phyloP scores from a whole-genome alignment of 1,140 invertebrate genomes.

The Cherax quadricarinatus region DNA sequence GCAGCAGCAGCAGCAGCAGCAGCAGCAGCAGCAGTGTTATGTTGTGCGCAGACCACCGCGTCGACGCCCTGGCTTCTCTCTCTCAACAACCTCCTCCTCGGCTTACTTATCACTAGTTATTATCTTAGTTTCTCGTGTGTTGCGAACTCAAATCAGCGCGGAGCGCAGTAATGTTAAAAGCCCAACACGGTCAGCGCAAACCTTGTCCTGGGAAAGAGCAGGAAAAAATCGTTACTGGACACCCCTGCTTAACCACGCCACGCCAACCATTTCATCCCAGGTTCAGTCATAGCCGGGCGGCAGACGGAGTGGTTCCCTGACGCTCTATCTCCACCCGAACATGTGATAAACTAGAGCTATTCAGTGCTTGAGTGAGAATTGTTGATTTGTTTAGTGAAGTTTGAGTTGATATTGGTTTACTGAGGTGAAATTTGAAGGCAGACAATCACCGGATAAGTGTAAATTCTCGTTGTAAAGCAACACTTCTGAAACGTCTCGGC shows the following conservation, averaged over 20 bases:
- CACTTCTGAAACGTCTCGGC: constrained; percentile 32
- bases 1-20: constrained; percentile 12
- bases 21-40: not conserved
- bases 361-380: constrained; percentile 14
- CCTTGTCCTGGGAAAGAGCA: constrained; percentile 31
- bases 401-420: not conserved
- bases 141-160: not conserved
- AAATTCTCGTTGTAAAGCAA: not conserved
- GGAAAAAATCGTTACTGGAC: constrained; percentile 58
- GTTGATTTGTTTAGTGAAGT: constrained; percentile 6
- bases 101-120: not conserved
- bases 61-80: constrained; percentile 53
- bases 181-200: not conserved
- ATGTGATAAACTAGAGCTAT: constrained; percentile 40
- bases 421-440: not conserved
- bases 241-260: constrained; percentile 50
- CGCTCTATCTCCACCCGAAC: constrained; percentile 38
- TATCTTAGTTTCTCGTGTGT: not conserved
- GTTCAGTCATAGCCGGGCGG: constrained; percentile 47
- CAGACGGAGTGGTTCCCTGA: constrained; percentile 8
- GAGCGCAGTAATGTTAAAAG: not conserved
- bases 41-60: constrained; percentile 44
- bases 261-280: constrained; percentile 31
- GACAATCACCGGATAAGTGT: not conserved
- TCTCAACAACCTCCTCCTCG: not conserved